Evolutionary conservation across 2,888 invertebrate species (phyloP).

Genomic region (Rhagonycha lutea): DNA sequence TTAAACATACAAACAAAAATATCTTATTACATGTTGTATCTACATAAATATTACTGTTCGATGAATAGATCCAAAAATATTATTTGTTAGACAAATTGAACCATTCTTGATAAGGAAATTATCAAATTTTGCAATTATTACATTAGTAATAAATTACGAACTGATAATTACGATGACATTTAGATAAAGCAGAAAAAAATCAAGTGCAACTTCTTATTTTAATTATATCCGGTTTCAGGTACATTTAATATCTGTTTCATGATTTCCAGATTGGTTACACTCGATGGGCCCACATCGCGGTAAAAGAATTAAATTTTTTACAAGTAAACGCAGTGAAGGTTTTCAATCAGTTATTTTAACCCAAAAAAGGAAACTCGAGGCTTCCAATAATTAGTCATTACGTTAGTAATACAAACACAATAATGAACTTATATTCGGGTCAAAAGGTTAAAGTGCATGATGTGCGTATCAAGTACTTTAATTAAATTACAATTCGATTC

Average conservation of each 20-base stretch:
- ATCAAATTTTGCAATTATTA: not conserved
- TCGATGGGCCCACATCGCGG: not conserved
- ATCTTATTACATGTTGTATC: not conserved
- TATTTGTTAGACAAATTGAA: not conserved
- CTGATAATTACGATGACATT: not conserved
- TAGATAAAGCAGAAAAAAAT: not conserved
- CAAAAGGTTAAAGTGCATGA: not conserved
- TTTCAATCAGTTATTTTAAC: not conserved
- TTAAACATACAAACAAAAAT: not conserved
- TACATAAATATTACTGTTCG: not conserved
- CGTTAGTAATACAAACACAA: not conserved
- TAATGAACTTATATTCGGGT: not conserved
- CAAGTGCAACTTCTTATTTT: not conserved
- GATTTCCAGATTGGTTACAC: not conserved
- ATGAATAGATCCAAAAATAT: not conserved
- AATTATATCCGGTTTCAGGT: constrained; percentile 2
- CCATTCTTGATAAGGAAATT: not conserved
- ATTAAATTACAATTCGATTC: not conserved
- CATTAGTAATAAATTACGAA: not conserved
- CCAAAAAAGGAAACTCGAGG: not conserved
- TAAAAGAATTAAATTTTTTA: not conserved
- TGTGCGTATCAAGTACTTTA: not conserved
- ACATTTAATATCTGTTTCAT: not conserved
- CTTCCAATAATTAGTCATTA: not conserved
- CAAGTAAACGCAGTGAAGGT: not conserved